Evolutionary conservation across 2,888 invertebrate species (phyloP).

Genomic region (Orthosia cruda): DNA sequence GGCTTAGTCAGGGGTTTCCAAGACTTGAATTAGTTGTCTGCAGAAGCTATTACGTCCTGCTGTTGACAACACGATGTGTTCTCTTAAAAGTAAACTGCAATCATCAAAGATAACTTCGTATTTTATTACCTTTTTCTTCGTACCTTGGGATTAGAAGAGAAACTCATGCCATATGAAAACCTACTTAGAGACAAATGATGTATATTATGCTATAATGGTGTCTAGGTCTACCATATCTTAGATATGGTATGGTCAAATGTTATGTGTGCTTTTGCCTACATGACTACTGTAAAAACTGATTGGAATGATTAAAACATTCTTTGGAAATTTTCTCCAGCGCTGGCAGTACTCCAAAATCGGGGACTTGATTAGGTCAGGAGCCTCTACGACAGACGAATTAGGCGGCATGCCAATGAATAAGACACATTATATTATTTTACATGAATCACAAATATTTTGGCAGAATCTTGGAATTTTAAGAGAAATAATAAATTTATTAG

Average conservation of each 20-base stretch:
- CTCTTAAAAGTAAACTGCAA: neutral
- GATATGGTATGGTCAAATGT: neutral
- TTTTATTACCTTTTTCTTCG: too few species aligned
- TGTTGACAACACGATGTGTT: neutral
- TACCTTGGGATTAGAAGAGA: too few species aligned
- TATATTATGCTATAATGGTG: neutral
- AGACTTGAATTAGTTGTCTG: neutral
- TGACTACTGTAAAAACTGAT: neutral
- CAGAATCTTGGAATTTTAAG: constrained; percentile 41
- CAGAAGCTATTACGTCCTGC: neutral
- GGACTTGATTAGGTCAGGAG: constrained; percentile 33
- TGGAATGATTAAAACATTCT: constrained; percentile 10
- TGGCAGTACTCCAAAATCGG: constrained; percentile 52
- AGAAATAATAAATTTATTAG: constrained; percentile 30
- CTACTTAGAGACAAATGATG: neutral
- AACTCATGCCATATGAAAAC: neutral
- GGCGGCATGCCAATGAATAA: constrained; percentile 53
- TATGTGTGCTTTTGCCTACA: neutral
- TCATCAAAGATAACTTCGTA: neutral
- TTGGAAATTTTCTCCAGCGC: constrained; percentile 49
- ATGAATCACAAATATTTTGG: constrained; percentile 16
- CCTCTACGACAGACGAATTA: constrained; percentile 35
- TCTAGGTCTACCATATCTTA: neutral
- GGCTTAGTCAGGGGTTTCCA: neutral
- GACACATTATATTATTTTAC: constrained; percentile 31